Conservation (phyloP, 2,113 vertebrate species). For the Otocyon megalotis region DNA sequence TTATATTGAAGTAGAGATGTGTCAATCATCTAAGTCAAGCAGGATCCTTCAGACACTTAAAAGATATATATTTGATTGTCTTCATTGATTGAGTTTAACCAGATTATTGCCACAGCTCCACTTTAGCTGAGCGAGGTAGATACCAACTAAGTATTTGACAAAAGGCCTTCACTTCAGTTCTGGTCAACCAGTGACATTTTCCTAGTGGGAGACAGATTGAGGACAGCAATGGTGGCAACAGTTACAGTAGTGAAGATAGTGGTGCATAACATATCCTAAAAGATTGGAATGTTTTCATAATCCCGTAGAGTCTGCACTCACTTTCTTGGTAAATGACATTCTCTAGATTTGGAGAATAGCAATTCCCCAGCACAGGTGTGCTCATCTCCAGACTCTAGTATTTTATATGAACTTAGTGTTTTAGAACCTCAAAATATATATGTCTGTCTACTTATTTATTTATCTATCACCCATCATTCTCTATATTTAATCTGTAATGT, state of each 20-base stretch:
- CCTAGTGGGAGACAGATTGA: background rate
- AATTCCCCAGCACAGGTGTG: background rate
- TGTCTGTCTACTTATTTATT: background rate
- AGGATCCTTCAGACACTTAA: background rate
- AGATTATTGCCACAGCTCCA: background rate
- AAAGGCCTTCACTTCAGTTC: background rate
- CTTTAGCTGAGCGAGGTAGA: background rate
- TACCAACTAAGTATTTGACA: background rate
- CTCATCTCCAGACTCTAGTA: background rate
- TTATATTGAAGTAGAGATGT: background rate
- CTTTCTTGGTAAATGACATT: background rate
- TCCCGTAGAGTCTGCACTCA: background rate
- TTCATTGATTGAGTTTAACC: background rate
- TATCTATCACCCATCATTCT: background rate
- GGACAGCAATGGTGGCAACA: no score
- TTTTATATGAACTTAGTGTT: conserved; percentile 17
- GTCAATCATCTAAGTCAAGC: background rate
- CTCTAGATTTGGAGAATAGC: background rate
- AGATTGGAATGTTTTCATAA: background rate
- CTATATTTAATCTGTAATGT: conserved; percentile 40
- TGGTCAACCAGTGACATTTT: background rate
- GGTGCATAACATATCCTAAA: background rate
- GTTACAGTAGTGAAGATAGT: background rate
- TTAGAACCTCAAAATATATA: conserved; percentile 47
- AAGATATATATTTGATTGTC: background rate